Evolutionary conservation across 2,888 invertebrate genomes (phyloP), one percentile per base, ranked within the genome.

Genomic region (Plutella xylostella): DNA sequence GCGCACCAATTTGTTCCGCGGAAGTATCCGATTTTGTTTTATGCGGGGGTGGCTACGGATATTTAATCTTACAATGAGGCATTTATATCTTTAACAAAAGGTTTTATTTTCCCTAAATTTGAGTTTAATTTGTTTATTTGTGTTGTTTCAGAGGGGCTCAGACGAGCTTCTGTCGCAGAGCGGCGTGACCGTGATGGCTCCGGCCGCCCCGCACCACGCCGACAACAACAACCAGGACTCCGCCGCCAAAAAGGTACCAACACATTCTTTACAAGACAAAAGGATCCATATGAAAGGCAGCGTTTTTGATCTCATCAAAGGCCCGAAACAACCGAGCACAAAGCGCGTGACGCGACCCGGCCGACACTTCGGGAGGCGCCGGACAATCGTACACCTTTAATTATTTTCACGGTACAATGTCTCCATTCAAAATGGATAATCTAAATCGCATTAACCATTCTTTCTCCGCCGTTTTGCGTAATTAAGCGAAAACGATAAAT

Each of bases 131-230:
- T 30, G 15, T 42, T n/a, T 14, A 33, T n/a, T 33, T 33, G 33
- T 57, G 51, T 72, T 66, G 65, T 73, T 69, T 43, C 92, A 97
- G 97, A 93, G 97, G 88, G 96, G 96, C 87, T 96, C 96, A 80
- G 97, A 97, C 91, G 96, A 97, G 89, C 91, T 97, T 85, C 89
- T 96, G 84, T 94, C 95, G 85, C 94, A 95, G 88, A 92, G 93
- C 86, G 93, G 93, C 87, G 94, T 96, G 78, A 92, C 92, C 85
- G 92, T 92, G 77, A 94, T 96, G 91, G 93, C 93, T 84, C 92
- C 93, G 69, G 92, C 93, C 85, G 94, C 94, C 85, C 93, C 92
- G 58, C 90, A 90, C 72, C 92, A 92, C 69, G 89, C 92, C 56
- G 96, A 96, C 84, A 94, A 95, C 87, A 96, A 95, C 86, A 97